A percentile compares a stretch with the other conserved stretches of the same genome.
These are phyloP conservation scores for Capromys pilorides DNA, from an alignment of 2,797 vertebrate species.

Conservation along the genomic window DNA sequence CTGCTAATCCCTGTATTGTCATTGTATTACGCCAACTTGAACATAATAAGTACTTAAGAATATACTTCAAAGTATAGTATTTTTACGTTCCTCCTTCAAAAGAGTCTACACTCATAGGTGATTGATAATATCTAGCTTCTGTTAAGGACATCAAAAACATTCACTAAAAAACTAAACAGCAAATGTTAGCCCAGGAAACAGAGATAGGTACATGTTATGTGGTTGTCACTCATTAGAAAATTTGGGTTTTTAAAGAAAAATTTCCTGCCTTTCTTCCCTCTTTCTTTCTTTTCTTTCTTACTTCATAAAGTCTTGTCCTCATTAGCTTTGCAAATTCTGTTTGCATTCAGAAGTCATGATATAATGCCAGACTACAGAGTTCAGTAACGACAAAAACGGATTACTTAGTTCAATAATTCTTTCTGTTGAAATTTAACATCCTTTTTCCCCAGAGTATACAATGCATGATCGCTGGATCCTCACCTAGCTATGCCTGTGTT, in stretches of 20 bases:
- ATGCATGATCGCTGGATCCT: background rate
- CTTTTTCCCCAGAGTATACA: constrained; percentile 46
- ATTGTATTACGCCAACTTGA: background rate
- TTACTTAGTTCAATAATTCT: constrained; percentile 69
- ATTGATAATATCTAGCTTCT: background rate
- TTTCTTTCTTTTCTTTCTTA: background rate
- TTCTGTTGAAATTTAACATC: constrained; percentile 71
- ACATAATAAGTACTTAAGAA: constrained; percentile 8
- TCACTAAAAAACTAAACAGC: background rate
- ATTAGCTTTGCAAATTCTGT: constrained; percentile 56
- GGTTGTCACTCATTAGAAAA: constrained; percentile 35
- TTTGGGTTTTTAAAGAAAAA: constrained; percentile 13
- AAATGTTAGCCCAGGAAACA: background rate
- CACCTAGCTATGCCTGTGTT: constrained; percentile 37
- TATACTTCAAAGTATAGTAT: background rate
- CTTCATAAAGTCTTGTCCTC: constrained; percentile 26
- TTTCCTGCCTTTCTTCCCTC: constrained; percentile 7
- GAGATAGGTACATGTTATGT: constrained; percentile 43
- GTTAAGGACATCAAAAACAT: constrained; percentile 2
- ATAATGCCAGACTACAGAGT: constrained; percentile 53
- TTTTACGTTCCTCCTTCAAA: constrained; percentile 32
- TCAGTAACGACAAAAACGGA: constrained; percentile 60
- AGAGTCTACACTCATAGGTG: background rate
- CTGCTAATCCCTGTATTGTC: background rate
- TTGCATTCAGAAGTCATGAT: constrained; percentile 55